Conservation (phyloP, 1,140 invertebrate species). For the Leguminivora glycinivorella region DNA sequence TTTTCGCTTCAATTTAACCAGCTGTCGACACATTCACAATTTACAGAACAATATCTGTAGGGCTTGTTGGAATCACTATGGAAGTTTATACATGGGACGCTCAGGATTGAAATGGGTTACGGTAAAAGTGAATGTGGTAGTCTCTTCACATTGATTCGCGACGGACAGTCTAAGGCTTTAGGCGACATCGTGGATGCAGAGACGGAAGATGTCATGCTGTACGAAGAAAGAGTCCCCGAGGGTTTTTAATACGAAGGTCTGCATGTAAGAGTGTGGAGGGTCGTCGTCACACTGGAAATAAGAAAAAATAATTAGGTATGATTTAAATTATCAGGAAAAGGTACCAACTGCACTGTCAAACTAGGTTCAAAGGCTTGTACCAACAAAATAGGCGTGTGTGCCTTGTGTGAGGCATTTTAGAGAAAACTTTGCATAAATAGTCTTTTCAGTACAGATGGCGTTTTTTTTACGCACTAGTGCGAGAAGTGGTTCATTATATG, state of each 20-base stretch:
- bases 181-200: slow-evolving; percentile 91
- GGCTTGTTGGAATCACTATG: neutral
- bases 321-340: too few species aligned
- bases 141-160: slow-evolving; percentile 14
- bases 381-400: too few species aligned
- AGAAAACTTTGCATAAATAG: too few species aligned
- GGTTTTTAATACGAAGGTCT: slow-evolving; percentile 94
- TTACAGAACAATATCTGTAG: neutral
- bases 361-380: too few species aligned
- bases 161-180: slow-evolving; percentile 66
- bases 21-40: neutral
- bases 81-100: slow-evolving; percentile 5
- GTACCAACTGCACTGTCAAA: too few species aligned
- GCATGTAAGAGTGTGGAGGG: slow-evolving; percentile 93
- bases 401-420: too few species aligned
- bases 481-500: too few species aligned
- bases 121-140: neutral
- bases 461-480: too few species aligned
- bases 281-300: slow-evolving; percentile 93
- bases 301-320: slow-evolving; percentile 34
- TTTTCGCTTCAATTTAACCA: slow-evolving; percentile 1
- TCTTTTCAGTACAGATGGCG: too few species aligned
- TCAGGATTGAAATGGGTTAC: neutral
- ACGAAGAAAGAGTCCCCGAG: slow-evolving; percentile 91
- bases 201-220: slow-evolving; percentile 95